Evolutionary conservation across 92 coral and sea anemone genomes (phyloP).

Genomic region (Ricordea florida): DNA sequence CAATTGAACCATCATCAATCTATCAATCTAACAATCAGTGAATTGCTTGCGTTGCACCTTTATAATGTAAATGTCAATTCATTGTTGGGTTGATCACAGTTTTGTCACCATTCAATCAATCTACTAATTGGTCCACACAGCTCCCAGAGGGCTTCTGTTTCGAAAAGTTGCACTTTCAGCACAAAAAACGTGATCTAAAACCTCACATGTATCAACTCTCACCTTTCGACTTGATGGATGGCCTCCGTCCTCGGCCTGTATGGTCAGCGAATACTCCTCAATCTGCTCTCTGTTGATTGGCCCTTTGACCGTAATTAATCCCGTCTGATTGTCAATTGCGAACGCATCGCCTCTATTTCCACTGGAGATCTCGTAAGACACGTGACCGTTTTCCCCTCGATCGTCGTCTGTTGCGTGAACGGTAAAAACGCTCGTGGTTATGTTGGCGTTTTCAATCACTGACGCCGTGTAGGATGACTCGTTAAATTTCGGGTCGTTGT

Average conservation of each 20-base stretch:
- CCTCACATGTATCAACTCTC: neutral
- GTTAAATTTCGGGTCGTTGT: constrained; percentile 86
- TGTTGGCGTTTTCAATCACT: constrained; percentile 62
- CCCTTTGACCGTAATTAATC: constrained; percentile 45
- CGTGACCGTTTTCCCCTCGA: constrained; percentile 72
- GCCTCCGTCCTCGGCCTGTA: constrained; percentile 80
- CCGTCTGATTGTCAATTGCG: constrained; percentile 56
- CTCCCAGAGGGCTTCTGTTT: too few relatives aligned
- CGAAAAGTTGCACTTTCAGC: too few relatives aligned
- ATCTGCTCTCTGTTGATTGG: constrained; percentile 62
- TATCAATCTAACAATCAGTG: too few relatives aligned
- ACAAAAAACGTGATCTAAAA: too few relatives aligned
- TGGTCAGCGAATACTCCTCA: constrained; percentile 37
- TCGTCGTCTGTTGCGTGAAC: constrained; percentile 83
- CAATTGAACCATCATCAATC: too few relatives aligned
- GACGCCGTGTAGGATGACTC: constrained; percentile 58
- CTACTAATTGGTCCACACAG: too few relatives aligned
- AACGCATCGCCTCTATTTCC: constrained; percentile 69
- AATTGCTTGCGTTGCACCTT: too few relatives aligned
- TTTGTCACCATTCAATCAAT: too few relatives aligned
- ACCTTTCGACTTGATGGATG: constrained; percentile 87
- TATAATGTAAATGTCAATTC: too few relatives aligned
- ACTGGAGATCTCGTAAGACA: constrained; percentile 70
- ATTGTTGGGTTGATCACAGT: too few relatives aligned
- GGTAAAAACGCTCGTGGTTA: constrained; percentile 52